Conservation (phyloP, 2,888 invertebrate genomes). For the Choreutis nemorana region DNA sequence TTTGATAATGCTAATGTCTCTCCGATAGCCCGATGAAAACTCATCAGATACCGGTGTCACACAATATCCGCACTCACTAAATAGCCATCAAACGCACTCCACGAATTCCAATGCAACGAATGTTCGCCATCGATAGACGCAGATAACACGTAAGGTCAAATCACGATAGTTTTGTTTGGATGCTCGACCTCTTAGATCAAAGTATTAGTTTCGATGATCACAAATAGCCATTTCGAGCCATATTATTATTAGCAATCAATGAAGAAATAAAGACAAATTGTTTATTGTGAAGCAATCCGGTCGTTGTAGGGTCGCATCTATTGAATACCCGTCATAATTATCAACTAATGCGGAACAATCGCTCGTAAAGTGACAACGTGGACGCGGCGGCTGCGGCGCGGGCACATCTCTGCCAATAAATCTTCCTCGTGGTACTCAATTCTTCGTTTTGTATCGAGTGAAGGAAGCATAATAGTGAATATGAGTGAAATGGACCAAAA, state of each 20-base stretch:
- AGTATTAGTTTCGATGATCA: too few species aligned
- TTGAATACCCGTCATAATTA: constrained; percentile 26
- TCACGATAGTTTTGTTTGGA: too few species aligned
- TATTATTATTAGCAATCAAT: too few species aligned
- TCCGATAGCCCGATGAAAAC: constrained; percentile 36
- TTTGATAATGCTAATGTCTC: constrained; percentile 61
- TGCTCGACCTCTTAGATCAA: too few species aligned
- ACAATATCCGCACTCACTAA: constrained; percentile 46
- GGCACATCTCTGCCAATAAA: constrained; percentile 8
- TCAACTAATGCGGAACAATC: constrained; percentile 23
- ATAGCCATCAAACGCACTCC: constrained; percentile 38
- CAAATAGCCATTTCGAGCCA: too few species aligned
- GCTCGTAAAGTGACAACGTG: constrained; percentile 36
- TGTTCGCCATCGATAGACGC: constrained; percentile 32
- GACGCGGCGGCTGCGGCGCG: constrained; percentile 14
- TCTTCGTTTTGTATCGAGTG: constrained; percentile 20
- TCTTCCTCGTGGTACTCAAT: constrained; percentile 6
- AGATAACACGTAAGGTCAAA: too few species aligned
- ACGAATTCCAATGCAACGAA: constrained; percentile 30
- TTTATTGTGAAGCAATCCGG: constrained; percentile 16
- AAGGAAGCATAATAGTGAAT: constrained; percentile 22
- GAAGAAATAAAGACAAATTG: constrained; percentile 18
- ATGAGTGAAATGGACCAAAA: constrained; percentile 29
- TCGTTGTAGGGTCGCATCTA: constrained; percentile 15
- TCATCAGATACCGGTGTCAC: constrained; percentile 43